Conservation (phyloP, 2,113 vertebrate species). For the Salvator merianae region DNA sequence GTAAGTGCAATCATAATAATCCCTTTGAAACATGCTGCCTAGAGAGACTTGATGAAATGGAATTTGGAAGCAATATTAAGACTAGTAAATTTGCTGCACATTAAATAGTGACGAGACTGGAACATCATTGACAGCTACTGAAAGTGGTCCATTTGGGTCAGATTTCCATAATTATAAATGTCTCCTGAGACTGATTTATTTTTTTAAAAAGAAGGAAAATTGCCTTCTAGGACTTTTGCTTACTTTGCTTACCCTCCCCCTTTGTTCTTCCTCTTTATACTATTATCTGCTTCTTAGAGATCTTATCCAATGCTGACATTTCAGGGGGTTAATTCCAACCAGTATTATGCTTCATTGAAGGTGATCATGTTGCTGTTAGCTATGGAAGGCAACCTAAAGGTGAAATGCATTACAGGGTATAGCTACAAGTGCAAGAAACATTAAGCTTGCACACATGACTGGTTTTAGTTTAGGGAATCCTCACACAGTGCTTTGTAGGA, state of each 20-base stretch:
- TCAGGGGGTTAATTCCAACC: background rate
- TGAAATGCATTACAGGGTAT: background rate
- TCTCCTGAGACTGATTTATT: background rate
- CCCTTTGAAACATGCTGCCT: constrained; percentile 60
- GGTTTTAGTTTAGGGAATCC: background rate
- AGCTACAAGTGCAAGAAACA: background rate
- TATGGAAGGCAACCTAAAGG: background rate
- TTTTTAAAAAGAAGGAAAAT: background rate
- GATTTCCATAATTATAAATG: constrained; percentile 34
- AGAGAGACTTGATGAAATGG: constrained; percentile 51
- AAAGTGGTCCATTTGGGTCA: constrained; percentile 34
- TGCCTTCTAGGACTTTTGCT: background rate
- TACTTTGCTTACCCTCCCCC: background rate
- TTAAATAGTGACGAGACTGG: constrained; percentile 22
- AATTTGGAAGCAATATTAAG: constrained; percentile 48
- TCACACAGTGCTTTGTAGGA: too few relatives aligned
- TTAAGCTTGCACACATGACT: background rate
- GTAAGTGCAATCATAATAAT: constrained; percentile 69
- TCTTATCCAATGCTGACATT: background rate
- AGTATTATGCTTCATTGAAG: background rate
- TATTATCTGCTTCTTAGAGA: background rate
- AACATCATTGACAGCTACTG: constrained; percentile 22
- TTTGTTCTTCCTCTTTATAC: background rate
- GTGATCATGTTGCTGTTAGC: too few relatives aligned
- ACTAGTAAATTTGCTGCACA: constrained; percentile 13